These are phyloP conservation scores for Rotaria magnacalcarata DNA, from an alignment of 2,888 invertebrate species.

Conservation along the genomic window DNA sequence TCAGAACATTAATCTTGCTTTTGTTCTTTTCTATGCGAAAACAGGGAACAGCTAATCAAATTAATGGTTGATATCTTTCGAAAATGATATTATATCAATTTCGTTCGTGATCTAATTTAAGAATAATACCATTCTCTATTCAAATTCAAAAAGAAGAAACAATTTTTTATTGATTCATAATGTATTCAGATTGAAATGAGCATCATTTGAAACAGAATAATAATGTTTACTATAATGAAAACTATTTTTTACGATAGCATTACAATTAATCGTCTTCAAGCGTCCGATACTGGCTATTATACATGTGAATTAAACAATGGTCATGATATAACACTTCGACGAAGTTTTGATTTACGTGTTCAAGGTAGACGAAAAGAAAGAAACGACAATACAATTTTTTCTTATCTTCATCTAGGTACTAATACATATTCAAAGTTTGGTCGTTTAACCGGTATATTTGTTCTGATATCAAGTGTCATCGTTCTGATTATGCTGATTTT, in stretches of 20 bases:
- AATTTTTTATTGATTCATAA: too few relatives aligned
- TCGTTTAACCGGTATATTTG: background rate
- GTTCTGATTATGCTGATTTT: background rate
- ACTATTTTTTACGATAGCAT: background rate
- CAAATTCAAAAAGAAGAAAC: too few relatives aligned
- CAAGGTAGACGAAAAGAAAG: background rate
- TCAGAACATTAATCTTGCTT: too few relatives aligned
- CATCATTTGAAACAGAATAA: too few relatives aligned
- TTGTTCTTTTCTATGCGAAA: too few relatives aligned
- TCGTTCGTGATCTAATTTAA: too few relatives aligned
- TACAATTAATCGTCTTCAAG: background rate
- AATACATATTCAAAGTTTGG: background rate
- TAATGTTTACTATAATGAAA: too few relatives aligned
- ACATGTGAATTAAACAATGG: slow-evolving; percentile 30
- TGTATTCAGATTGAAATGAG: too few relatives aligned
- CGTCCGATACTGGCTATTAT: background rate
- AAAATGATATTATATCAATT: too few relatives aligned
- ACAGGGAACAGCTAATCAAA: too few relatives aligned
- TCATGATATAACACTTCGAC: background rate
- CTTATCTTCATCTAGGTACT: background rate
- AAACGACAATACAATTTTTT: background rate
- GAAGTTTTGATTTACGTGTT: slow-evolving; percentile 28
- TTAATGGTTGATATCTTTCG: too few relatives aligned
- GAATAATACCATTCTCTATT: too few relatives aligned
- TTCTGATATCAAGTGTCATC: background rate